These are phyloP conservation scores for Malurus elegans DNA, from an alignment of 2,113 vertebrate genomes.

Conservation along the genomic window DNA sequence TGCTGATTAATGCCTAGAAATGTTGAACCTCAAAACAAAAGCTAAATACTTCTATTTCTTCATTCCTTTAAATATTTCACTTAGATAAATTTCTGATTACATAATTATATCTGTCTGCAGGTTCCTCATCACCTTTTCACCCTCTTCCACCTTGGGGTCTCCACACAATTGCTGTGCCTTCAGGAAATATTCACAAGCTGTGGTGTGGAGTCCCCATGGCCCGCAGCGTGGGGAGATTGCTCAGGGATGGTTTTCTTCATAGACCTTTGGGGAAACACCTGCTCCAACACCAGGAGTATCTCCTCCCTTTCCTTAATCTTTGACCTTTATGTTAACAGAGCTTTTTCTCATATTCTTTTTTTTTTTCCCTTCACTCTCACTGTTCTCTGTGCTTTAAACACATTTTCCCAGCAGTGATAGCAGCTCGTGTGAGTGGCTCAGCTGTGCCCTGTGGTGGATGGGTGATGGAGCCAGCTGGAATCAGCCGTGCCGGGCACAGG, in stretches of 20 bases:
- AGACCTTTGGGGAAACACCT: not conserved
- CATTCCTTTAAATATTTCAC: not conserved
- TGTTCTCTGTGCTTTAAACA: not conserved
- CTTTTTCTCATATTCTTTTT: not conserved
- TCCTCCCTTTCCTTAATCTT: not conserved
- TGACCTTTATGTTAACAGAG: not conserved
- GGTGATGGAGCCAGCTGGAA: not conserved
- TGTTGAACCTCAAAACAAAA: not conserved
- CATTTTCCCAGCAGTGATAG: not conserved
- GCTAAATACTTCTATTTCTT: not conserved
- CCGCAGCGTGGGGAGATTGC: not conserved
- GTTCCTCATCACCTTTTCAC: not conserved
- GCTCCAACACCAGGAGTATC: not conserved
- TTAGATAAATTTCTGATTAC: not conserved
- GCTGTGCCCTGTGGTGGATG: not conserved
- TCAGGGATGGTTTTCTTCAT: not conserved
- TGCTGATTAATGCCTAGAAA: not conserved
- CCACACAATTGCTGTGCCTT: not conserved
- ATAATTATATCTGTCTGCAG: not conserved
- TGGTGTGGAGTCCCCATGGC: not conserved
- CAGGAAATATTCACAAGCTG: not conserved
- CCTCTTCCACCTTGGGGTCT: not conserved
- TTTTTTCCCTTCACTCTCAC: not conserved
- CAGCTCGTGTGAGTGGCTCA: not conserved
- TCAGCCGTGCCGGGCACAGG: rapidly evolving